These are phyloP conservation scores for Aeoliscus strigatus DNA, from an alignment of 2,797 vertebrate genomes.

Conservation along the genomic window DNA sequence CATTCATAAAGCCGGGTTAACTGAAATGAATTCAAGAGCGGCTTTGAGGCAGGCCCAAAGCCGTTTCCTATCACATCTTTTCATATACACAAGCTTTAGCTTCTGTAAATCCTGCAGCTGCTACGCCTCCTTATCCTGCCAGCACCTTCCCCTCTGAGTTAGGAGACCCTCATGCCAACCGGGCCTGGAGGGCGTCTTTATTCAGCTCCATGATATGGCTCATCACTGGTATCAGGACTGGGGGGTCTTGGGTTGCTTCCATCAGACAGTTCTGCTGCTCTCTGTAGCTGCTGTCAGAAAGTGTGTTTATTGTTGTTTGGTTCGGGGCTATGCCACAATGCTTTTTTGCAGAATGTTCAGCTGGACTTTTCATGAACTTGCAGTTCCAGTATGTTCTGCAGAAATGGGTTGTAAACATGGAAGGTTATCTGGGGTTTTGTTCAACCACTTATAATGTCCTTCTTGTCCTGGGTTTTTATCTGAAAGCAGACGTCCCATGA, in stretches of 20 bases:
- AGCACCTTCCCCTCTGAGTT: constrained; percentile 39
- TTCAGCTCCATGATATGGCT: constrained; percentile 39
- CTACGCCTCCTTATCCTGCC: constrained; percentile 23
- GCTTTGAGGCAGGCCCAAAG: no score
- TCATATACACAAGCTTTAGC: no score
- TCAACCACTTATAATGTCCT: constrained; percentile 2
- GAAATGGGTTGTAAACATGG: no score
- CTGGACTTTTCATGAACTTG: constrained; percentile 4
- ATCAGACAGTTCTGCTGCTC: constrained; percentile 25
- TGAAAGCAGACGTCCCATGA: constrained; percentile 21
- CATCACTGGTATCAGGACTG: constrained; percentile 31
- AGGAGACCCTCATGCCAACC: constrained; percentile 27
- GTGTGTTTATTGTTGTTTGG: constrained; percentile 17
- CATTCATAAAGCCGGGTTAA: no score
- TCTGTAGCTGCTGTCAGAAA: constrained; percentile 15
- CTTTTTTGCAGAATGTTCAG: no score
- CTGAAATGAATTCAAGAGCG: no score
- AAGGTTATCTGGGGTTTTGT: background rate
- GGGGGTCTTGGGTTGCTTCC: constrained; percentile 35
- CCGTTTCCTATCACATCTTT: no score
- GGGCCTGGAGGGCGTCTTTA: constrained; percentile 27
- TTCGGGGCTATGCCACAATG: no score
- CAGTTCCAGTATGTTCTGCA: constrained; percentile 9
- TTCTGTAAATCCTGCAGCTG: constrained; percentile 25
- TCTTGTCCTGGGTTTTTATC: constrained; percentile 9